phyloP scores from a whole-genome alignment of 2,113 vertebrate genomes.

The Bostrychus sinensis region DNA sequence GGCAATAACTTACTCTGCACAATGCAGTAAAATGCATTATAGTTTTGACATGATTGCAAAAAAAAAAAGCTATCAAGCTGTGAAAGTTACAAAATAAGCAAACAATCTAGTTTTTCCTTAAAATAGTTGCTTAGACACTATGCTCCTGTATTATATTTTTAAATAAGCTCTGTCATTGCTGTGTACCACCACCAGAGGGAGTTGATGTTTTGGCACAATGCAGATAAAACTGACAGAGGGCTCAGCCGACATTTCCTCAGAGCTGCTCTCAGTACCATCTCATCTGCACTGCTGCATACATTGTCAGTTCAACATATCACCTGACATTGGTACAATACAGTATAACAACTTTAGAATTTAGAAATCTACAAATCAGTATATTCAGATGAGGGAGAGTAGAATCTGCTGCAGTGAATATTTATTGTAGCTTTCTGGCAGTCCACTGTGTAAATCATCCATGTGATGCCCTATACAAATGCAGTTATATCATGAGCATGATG shows the following conservation, averaged over 20 bases:
- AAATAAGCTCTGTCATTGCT: slow-evolving; percentile 8
- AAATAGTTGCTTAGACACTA: background rate
- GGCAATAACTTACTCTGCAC: too few relatives aligned
- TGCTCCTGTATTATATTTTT: background rate
- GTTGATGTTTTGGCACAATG: slow-evolving; percentile 48
- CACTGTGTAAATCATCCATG: background rate
- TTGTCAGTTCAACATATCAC: slow-evolving; percentile 14
- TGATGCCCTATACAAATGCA: background rate
- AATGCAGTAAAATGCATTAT: too few relatives aligned
- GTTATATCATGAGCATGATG: background rate
- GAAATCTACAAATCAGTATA: background rate
- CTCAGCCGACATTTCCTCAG: slow-evolving; percentile 58
- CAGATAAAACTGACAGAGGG: slow-evolving; percentile 17
- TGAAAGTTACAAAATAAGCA: too few relatives aligned
- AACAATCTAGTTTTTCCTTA: too few relatives aligned
- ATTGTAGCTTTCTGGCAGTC: background rate
- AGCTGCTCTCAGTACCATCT: slow-evolving; percentile 52
- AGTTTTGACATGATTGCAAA: too few relatives aligned
- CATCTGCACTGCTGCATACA: slow-evolving; percentile 20
- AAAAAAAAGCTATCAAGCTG: too few relatives aligned
- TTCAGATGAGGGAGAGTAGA: background rate
- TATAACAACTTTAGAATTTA: background rate
- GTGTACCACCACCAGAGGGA: slow-evolving; percentile 62
- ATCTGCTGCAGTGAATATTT: background rate
- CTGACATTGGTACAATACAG: background rate